phyloP scores from a whole-genome alignment of 2,888 invertebrate genomes.

The Spilarctia lutea region DNA sequence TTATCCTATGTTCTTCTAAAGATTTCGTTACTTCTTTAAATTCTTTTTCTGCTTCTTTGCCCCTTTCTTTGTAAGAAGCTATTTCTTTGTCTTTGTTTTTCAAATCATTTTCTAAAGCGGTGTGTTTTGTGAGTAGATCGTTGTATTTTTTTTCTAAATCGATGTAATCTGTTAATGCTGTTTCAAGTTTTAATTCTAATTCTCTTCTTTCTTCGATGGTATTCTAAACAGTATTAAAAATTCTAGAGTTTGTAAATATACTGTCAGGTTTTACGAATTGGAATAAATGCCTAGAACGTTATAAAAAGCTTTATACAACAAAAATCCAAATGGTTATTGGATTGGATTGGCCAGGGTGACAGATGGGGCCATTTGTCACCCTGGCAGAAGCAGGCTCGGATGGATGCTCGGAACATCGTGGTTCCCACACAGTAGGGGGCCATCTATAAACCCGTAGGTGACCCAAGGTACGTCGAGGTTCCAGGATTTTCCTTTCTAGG shows the following conservation, averaged over 20 bases:
- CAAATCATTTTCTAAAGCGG: slow-evolving; percentile 61
- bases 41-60: slow-evolving; percentile 66
- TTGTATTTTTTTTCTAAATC: slow-evolving; percentile 80
- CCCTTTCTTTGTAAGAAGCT: slow-evolving; percentile 72
- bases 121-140: slow-evolving; percentile 61
- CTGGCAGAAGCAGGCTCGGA: too few species aligned
- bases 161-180: slow-evolving; percentile 83
- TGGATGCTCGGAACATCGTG: too few species aligned
- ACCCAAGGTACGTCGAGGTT: too few species aligned
- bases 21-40: slow-evolving; percentile 60
- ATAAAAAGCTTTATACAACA: too few species aligned
- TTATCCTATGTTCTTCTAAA: slow-evolving; percentile 70
- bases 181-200: slow-evolving; percentile 85
- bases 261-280: not conserved
- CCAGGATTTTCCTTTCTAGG: too few species aligned
- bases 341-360: too few species aligned
- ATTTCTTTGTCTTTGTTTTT: slow-evolving; percentile 81
- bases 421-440: too few species aligned
- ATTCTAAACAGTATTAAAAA: slow-evolving; percentile 53
- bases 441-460: too few species aligned
- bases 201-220: slow-evolving; percentile 83
- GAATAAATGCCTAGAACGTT: not conserved
- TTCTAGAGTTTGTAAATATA: not conserved
- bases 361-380: too few species aligned
- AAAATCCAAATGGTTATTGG: too few species aligned